Percentiles rank a stretch among this genome's conserved stretches.
phyloP scores from a whole-genome alignment of 2,888 invertebrate species.

The Dione vanillae region DNA sequence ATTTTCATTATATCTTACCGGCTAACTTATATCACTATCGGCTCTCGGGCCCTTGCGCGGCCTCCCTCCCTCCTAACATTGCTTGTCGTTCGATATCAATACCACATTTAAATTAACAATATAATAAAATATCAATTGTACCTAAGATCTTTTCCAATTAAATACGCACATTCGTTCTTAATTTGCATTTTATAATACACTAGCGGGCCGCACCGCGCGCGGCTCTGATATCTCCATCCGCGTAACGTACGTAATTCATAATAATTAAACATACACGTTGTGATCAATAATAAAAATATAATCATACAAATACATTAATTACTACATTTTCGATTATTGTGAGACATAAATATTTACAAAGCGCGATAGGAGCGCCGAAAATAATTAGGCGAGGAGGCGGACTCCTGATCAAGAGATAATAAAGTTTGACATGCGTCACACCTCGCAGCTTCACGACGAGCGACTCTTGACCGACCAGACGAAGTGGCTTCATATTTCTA shows the following conservation, averaged over 20 bases:
- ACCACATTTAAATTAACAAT: conserved; percentile 83
- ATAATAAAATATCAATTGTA: conserved; percentile 84
- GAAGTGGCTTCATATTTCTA: conserved; percentile 64
- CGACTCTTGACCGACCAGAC: conserved; percentile 42
- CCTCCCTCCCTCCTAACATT: conserved; percentile 75
- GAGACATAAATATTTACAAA: conserved; percentile 84
- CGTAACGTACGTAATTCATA: conserved; percentile 66
- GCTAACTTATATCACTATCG: conserved; percentile 80
- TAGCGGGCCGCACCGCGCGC: conserved; percentile 58
- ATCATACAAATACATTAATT: conserved; percentile 84
- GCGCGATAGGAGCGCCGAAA: conserved; percentile 75
- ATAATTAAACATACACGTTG: conserved; percentile 78
- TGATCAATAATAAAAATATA: conserved; percentile 84
- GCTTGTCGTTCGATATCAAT: conserved; percentile 81
- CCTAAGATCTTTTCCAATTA: conserved; percentile 82
- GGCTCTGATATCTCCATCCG: conserved; percentile 56
- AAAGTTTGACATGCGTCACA: conserved; percentile 45
- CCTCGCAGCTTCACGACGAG: conserved; percentile 37
- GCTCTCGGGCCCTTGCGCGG: conserved; percentile 74
- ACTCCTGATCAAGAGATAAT: conserved; percentile 66
- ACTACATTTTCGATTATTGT: conserved; percentile 83
- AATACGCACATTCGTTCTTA: conserved; percentile 76
- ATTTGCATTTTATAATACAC: conserved; percentile 74
- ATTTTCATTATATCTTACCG: conserved; percentile 80
- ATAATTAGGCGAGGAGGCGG: conserved; percentile 76